A percentile compares a stretch with the other conserved stretches of the same genome.
These are phyloP conservation scores for Echeneis naucrates DNA, from an alignment of 2,797 vertebrate genomes.

Conservation along the genomic window DNA sequence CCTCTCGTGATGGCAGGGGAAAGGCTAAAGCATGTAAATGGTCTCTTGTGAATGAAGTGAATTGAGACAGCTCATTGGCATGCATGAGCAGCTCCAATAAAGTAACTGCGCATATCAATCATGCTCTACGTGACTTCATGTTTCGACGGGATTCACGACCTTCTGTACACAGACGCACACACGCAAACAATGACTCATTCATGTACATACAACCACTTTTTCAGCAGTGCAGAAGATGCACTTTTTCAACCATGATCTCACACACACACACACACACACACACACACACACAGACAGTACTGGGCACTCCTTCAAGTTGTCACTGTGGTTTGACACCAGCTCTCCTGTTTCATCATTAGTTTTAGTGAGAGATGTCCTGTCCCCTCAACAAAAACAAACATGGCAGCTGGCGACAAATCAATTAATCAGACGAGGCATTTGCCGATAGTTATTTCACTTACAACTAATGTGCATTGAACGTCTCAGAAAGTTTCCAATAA, in stretches of 20 bases:
- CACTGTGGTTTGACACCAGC: conserved; percentile 65
- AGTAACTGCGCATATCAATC: conserved; percentile 80
- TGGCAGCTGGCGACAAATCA: conserved; percentile 76
- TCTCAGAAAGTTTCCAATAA: conserved; percentile 77
- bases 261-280: conserved; percentile 7
- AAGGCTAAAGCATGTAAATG: conserved; percentile 55
- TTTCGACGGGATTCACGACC: conserved; percentile 66
- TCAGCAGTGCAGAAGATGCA: conserved; percentile 12
- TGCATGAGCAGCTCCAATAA: conserved; percentile 75
- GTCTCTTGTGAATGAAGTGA: conserved; percentile 77
- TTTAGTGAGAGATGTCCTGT: conserved; percentile 79
- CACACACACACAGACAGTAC: conserved; percentile 35
- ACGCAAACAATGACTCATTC: conserved; percentile 15
- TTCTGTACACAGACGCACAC: conserved; percentile 44
- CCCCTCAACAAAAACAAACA: conserved; percentile 80
- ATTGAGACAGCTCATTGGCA: conserved; percentile 76
- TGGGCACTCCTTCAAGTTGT: conserved; percentile 70
- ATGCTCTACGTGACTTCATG: conserved; percentile 52
- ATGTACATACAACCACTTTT: conserved; percentile 29
- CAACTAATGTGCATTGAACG: conserved; percentile 81
- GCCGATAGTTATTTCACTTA: conserved; percentile 83
- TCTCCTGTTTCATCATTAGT: conserved; percentile 76
- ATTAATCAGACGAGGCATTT: conserved; percentile 77
- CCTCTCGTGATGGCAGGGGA: conserved; percentile 30
- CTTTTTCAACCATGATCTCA: conserved; percentile 48